Base-by-base conservation (phyloP, 2,113 vertebrate genomes). In the Percina caprodes region DNA sequence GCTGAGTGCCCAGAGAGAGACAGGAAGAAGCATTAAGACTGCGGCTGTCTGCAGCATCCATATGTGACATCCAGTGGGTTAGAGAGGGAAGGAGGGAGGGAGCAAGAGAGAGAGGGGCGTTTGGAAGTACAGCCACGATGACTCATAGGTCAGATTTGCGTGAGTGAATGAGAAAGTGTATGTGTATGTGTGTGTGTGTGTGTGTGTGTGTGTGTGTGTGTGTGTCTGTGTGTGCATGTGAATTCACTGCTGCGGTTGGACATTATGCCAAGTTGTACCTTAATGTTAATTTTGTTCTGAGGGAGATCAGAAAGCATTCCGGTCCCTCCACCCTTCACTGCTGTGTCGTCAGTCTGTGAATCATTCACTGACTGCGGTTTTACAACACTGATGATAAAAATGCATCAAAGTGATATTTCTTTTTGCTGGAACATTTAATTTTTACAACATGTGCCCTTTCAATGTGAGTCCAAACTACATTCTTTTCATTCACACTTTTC, bases 141-240 rank as follows among this genome's bases (percentile, higher is more conserved):
- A 95, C 92, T 93, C 93, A 94, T 94, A 94, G 94, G 93, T 94
- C 92, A 92, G 74, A 79, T 82, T 63, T 89, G 83, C 15, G 45
- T 80, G 77, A 79, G 69, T 55, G 74, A 86, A 86, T 61, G 68
- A 67, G 65, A 69, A 45, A 35, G 51, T 46, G n/a, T 63, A 1
- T 33, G 55, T 70, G 39, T 77, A 55, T 60, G 55, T 77, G 60
- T 72, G 48, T 74, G n/a, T 69, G 66, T 24, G 51, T 73, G 68
- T 82, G 80, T 67, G 48, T 48, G 39, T 73, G 67, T 26, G 59
- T 71, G 71, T 81, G 72, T 67, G 59, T 39, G 61, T 70, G 66
- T 77, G 73, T 62, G 11, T 49, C 46, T 65, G 62, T 59, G 81
- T 75, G 77, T 62, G 74, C 10, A 39, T 56, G 65, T 69, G 30